Base-by-base conservation (phyloP, 2,888 invertebrate species). In the Colletes collaris region DNA sequence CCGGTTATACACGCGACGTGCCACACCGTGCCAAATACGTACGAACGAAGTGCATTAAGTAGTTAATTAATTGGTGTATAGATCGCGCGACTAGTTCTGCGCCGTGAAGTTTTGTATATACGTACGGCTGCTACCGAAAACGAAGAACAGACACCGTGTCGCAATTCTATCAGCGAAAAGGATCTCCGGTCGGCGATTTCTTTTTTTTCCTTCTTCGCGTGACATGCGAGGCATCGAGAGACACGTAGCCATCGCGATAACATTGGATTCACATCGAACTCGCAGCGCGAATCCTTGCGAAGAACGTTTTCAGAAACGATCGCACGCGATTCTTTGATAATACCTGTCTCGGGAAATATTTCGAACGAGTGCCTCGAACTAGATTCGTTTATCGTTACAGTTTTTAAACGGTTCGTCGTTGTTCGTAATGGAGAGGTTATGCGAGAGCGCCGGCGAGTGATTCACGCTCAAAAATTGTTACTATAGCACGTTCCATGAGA, bases 41-140 rank as follows among this genome's bases (percentile, higher is more conserved):
- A 66, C 72, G 44, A 74, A 66, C 72, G 44, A 74, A 83, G 82
- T 74, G 77, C 77, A 79, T 84, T 82, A 84, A 77, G 68, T 76
- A 84, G 84, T 77, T 78, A 76, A 84, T 82, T 71, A 68, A 68
- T 53, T 27, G 52, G 56, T 63, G 44, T 65, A 67, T 11, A 66
- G 52, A 65, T 65, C 55, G 60, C 60, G 56, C 46, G 72, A 49
- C 55, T 55, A 72, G 65, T 19, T 60, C 68, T 50, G 46, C 56
- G 37, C 52, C 62, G 44, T 50, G 13, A 56, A 35, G 40, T 40
- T 27, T 52, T 19, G 19, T 50, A 52, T 19, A 11, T 4, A 13
- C 8, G 3, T 5, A 58, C 16, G 4, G 56, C 40, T 40, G 40
- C 40, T 6, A 40, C 40, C 40, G 40, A 40, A 16, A 11, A 40